Evolutionary conservation across 2,888 invertebrate genomes (phyloP).

Genomic region (Sericinus montela): DNA sequence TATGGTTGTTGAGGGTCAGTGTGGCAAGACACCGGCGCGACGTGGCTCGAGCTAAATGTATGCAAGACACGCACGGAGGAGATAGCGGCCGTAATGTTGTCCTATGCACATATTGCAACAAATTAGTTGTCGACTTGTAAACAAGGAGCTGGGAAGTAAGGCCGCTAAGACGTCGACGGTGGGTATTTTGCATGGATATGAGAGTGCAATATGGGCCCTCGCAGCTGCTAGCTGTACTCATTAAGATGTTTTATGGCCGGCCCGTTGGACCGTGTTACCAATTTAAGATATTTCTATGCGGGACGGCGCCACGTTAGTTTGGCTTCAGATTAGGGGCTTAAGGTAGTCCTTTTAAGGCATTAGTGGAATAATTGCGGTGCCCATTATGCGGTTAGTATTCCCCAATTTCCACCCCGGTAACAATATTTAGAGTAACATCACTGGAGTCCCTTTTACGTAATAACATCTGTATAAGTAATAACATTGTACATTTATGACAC

Average conservation of each 20-base stretch:
- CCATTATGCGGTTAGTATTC: conserved; percentile 68
- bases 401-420: conserved; percentile 36
- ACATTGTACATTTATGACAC: conserved; percentile 3
- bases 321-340: conserved; percentile 78
- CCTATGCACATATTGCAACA: conserved; percentile 81
- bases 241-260: conserved; percentile 80
- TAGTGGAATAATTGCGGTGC: conserved; percentile 72
- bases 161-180: conserved; percentile 70
- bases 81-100: conserved; percentile 76
- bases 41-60: conserved; percentile 67
- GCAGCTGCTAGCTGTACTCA: conserved; percentile 78
- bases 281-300: conserved; percentile 80
- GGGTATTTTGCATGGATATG: conserved; percentile 80
- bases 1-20: conserved; percentile 66
- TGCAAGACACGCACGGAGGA: conserved; percentile 76
- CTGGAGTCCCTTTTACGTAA: conserved; percentile 7
- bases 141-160: conserved; percentile 73
- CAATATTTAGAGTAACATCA: conserved; percentile 24
- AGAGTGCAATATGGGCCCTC: conserved; percentile 76
- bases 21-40: conserved; percentile 53
- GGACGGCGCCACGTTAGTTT: conserved; percentile 74
- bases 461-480: conserved; percentile 11
- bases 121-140: conserved; percentile 80
- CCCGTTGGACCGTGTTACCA: conserved; percentile 76
- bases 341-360: conserved; percentile 75